Evolutionary conservation across 2,888 invertebrate genomes (phyloP).

Genomic region (Melitaea athalia): DNA sequence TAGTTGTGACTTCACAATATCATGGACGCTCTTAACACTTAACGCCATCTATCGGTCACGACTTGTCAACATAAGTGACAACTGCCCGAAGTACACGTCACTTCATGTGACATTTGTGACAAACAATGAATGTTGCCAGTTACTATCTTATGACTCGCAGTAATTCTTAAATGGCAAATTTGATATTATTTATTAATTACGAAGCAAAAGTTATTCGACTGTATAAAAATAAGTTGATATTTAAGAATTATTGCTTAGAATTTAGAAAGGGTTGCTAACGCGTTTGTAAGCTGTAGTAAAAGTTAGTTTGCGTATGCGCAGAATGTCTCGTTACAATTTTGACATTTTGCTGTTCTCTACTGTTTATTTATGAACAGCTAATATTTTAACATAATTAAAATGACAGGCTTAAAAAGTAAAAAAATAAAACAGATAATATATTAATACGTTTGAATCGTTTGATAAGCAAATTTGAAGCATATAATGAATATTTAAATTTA

Average conservation of each 20-base stretch:
- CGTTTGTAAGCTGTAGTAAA: conserved; percentile 28
- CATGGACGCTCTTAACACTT: neutral
- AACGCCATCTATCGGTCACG: neutral
- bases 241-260: conserved; percentile 27
- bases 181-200: conserved; percentile 1
- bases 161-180: conserved; percentile 26
- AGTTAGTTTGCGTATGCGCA: conserved; percentile 24
- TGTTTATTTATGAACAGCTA: conserved; percentile 7
- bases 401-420: too few relatives aligned
- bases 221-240: conserved; percentile 11
- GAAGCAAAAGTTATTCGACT: neutral
- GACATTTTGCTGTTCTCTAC: conserved; percentile 27
- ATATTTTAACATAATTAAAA: neutral
- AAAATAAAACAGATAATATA: neutral
- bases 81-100: neutral
- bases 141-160: conserved; percentile 24
- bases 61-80: neutral
- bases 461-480: neutral
- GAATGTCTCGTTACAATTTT: conserved; percentile 22
- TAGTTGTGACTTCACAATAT: neutral
- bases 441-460: neutral
- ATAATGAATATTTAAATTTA: neutral
- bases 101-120: neutral
- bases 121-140: conserved; percentile 14
- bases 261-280: conserved; percentile 25